phyloP scores from a whole-genome alignment of 2,113 vertebrate species.

The Gorilla gorilla region DNA sequence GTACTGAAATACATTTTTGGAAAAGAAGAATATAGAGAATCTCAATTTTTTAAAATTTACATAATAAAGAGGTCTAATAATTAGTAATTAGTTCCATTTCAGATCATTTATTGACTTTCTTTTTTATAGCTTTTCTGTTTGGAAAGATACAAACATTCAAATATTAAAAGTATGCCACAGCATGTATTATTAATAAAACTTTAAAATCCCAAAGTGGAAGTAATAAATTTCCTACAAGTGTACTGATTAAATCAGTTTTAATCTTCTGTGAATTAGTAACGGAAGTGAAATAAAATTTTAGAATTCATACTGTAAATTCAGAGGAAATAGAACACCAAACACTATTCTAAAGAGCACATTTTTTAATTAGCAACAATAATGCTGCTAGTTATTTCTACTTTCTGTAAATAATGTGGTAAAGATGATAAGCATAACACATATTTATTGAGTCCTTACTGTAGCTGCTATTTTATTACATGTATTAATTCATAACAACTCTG shows the following conservation, averaged over 20 bases:
- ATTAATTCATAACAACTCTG: background rate
- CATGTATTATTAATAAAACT: background rate
- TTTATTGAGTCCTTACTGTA: background rate
- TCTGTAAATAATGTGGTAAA: background rate
- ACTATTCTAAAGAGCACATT: background rate
- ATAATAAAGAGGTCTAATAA: background rate
- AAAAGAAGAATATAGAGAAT: background rate
- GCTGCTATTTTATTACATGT: background rate
- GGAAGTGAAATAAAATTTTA: background rate
- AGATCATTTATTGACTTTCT: background rate
- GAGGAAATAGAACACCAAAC: background rate
- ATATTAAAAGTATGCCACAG: background rate
- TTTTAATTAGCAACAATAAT: background rate
- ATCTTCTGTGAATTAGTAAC: background rate
- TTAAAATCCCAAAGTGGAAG: background rate
- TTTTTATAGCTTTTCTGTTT: slow-evolving; percentile 14
- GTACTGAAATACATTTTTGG: slow-evolving; percentile 26
- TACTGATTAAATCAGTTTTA: background rate
- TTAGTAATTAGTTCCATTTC: slow-evolving; percentile 18
- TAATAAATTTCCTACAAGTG: background rate
- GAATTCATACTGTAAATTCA: background rate
- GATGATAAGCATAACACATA: background rate
- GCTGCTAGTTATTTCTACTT: background rate
- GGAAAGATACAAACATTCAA: background rate
- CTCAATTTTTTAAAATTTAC: slow-evolving; percentile 24